A percentile compares a stretch with the other conserved stretches of the same genome.
Evolutionary conservation across 2,113 vertebrate genomes (phyloP).

Genomic region (Phalacrocorax carbo): DNA sequence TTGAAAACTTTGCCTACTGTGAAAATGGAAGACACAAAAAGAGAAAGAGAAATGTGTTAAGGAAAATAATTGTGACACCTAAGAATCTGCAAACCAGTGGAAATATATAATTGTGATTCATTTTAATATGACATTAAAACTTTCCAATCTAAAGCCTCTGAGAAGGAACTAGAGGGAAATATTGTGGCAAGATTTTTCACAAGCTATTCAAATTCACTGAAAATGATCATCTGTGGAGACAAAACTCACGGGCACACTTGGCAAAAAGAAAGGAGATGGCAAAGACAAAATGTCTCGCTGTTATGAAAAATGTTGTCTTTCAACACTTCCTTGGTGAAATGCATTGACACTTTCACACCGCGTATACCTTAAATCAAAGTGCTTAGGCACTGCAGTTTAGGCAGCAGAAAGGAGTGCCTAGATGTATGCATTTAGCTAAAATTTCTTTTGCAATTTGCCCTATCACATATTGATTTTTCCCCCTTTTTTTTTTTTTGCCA

Average conservation of each 20-base stretch:
- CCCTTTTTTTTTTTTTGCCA: neutral
- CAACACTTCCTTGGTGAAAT: neutral
- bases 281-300: neutral
- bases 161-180: neutral
- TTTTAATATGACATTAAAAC: neutral
- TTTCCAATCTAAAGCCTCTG: neutral
- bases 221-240: neutral
- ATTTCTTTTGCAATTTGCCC: neutral
- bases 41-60: neutral
- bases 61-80: neutral
- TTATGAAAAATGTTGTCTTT: neutral
- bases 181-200: neutral
- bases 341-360: neutral
- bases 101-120: neutral
- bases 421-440: neutral
- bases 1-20: neutral
- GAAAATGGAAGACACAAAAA: neutral
- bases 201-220: neutral
- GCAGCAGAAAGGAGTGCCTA: neutral
- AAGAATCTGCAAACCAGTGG: neutral
- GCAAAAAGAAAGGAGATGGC: neutral
- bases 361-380: neutral
- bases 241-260: neutral
- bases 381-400: neutral
- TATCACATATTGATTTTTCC: neutral